phyloP scores from a whole-genome alignment of 1,140 invertebrate species.

The Alviniconcha marisindica region DNA sequence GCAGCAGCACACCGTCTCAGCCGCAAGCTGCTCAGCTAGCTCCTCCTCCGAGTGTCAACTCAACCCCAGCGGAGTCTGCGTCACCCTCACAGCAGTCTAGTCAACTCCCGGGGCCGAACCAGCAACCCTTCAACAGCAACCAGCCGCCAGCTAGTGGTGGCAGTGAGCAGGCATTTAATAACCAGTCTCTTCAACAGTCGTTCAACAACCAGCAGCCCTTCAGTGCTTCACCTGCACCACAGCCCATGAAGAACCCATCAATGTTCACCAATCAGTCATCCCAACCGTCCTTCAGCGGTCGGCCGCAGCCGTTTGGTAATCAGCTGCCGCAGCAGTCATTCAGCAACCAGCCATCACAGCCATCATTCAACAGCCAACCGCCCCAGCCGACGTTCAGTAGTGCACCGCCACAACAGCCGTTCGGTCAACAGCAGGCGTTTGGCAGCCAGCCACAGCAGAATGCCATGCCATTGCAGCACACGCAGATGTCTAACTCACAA shows the following conservation, averaged over 20 bases:
- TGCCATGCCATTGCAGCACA: not conserved
- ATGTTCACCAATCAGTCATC: not conserved
- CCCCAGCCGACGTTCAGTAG: not conserved
- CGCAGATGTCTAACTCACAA: not conserved
- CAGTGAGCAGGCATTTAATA: not conserved
- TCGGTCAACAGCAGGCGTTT: not conserved
- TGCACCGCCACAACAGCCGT: not conserved
- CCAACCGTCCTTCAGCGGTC: not conserved
- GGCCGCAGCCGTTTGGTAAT: slow-evolving; percentile 1
- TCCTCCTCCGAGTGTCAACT: not conserved
- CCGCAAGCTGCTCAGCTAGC: not conserved
- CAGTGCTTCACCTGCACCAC: not conserved
- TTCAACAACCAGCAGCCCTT: not conserved
- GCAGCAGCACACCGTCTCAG: not conserved
- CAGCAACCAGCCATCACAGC: slow-evolving; percentile 6
- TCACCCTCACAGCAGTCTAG: not conserved
- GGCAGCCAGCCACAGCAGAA: slow-evolving; percentile 7
- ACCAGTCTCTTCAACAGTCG: slow-evolving; percentile 1
- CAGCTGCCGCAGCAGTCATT: not conserved
- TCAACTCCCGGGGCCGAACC: not conserved
- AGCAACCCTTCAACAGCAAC: not conserved
- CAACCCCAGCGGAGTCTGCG: not conserved
- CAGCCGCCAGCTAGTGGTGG: not conserved
- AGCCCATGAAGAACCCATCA: not conserved
- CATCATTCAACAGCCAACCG: not conserved